Evolutionary conservation across 2,113 vertebrate species (phyloP).

Genomic region (Thamnophis sirtalis): DNA sequence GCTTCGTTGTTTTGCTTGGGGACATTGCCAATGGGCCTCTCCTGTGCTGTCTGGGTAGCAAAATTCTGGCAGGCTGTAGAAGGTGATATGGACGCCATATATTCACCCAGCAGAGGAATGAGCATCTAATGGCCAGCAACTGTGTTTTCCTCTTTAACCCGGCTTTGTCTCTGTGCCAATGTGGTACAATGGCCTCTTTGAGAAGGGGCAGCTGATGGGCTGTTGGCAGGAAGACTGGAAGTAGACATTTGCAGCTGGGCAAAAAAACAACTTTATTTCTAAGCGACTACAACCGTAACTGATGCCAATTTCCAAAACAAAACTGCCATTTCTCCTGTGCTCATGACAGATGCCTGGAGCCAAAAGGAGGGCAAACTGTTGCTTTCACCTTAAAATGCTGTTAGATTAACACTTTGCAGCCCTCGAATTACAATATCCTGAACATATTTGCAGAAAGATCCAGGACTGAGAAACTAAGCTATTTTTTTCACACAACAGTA

Average conservation of each 20-base stretch:
- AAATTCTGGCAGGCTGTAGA: constrained; percentile 38
- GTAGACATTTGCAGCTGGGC: constrained; percentile 72
- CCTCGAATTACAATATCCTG: background rate
- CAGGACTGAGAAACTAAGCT: background rate
- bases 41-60: constrained; percentile 35
- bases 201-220: constrained; percentile 72
- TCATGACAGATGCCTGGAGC: constrained; percentile 67
- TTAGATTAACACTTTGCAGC: constrained; percentile 51
- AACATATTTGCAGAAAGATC: background rate
- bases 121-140: constrained; percentile 56
- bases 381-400: constrained; percentile 45
- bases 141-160: constrained; percentile 38
- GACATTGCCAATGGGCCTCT: constrained; percentile 2
- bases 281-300: constrained; percentile 56
- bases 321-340: constrained; percentile 69
- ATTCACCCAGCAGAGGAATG: constrained; percentile 52
- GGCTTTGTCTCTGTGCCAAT: constrained; percentile 52
- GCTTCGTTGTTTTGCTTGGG: constrained; percentile 7
- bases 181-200: constrained; percentile 72
- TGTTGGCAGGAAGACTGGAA: constrained; percentile 65
- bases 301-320: constrained; percentile 77
- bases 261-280: constrained; percentile 67
- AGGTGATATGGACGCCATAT: constrained; percentile 41
- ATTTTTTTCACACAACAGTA: background rate
- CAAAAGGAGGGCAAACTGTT: constrained; percentile 58